Conservation (phyloP, 2,888 invertebrate genomes). For the Hydrotaea diabolus region DNA sequence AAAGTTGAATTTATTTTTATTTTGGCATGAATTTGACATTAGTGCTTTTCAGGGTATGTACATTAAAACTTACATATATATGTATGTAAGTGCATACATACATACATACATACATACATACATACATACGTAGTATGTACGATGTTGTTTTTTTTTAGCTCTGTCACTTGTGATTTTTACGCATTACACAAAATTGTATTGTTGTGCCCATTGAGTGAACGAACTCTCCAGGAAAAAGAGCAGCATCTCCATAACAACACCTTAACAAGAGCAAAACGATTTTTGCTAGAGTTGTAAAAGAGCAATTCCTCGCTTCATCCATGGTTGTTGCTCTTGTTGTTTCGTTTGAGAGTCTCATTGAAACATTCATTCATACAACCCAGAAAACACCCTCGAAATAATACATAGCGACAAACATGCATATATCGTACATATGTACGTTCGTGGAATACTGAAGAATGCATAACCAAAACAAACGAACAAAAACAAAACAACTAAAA, state of each 20-base stretch:
- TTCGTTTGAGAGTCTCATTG: not conserved
- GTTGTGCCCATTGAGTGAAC: not conserved
- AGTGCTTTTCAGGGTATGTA: not conserved
- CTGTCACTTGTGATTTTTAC: slow-evolving; percentile 38
- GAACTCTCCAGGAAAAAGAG: slow-evolving; percentile 56
- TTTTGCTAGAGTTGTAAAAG: not conserved
- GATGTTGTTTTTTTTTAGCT: slow-evolving; percentile 35
- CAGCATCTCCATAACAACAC: slow-evolving; percentile 18
- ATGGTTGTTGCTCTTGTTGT: slow-evolving; percentile 10
- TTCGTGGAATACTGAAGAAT: not conserved
- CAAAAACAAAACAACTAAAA: slow-evolving; percentile 58
- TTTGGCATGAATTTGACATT: not conserved
- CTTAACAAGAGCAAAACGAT: not conserved
- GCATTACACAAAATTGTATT: slow-evolving; percentile 16
- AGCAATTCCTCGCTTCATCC: not conserved
- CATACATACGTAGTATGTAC: too few species aligned
- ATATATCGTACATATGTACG: too few species aligned
- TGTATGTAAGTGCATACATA: not conserved
- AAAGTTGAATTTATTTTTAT: not conserved
- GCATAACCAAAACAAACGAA: slow-evolving; percentile 63
- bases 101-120: not conserved
- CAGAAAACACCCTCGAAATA: slow-evolving; percentile 48
- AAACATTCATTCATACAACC: slow-evolving; percentile 65
- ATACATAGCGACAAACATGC: too few species aligned
- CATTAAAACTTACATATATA: too few species aligned